These are phyloP conservation scores for Hipposideros larvatus DNA, from an alignment of 2,797 vertebrate genomes.

Conservation along the genomic window DNA sequence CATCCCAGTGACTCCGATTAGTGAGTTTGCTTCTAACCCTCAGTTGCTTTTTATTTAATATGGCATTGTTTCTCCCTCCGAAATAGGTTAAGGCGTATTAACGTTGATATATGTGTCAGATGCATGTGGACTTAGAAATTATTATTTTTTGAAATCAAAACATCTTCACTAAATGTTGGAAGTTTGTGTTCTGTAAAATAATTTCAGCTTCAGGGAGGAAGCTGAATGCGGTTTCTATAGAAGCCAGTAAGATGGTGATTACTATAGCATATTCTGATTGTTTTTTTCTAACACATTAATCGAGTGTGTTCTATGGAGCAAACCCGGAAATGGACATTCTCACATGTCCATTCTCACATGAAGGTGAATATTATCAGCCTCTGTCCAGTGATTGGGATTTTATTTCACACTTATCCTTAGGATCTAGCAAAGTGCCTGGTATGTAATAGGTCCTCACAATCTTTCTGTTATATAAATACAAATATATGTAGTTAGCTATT, in stretches of 20 bases:
- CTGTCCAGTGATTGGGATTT: rapidly evolving
- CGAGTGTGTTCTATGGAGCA: background rate
- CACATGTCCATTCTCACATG: background rate
- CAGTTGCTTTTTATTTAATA: constrained; percentile 37
- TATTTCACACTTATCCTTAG: background rate
- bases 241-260: background rate
- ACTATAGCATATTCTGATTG: background rate
- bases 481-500: background rate
- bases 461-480: background rate
- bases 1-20: background rate
- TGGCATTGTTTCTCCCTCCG: background rate
- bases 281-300: background rate
- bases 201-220: constrained; percentile 27
- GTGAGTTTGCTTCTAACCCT: background rate
- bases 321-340: background rate
- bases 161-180: background rate
- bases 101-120: background rate
- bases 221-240: background rate
- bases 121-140: background rate
- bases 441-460: background rate
- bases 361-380: background rate
- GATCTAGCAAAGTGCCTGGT: background rate
- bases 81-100: background rate
- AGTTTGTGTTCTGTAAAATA: constrained; percentile 34
- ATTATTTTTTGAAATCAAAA: constrained; percentile 13